Evolutionary conservation across 2,113 vertebrate species (phyloP).

Genomic region (Beaufortia kweichowensis): DNA sequence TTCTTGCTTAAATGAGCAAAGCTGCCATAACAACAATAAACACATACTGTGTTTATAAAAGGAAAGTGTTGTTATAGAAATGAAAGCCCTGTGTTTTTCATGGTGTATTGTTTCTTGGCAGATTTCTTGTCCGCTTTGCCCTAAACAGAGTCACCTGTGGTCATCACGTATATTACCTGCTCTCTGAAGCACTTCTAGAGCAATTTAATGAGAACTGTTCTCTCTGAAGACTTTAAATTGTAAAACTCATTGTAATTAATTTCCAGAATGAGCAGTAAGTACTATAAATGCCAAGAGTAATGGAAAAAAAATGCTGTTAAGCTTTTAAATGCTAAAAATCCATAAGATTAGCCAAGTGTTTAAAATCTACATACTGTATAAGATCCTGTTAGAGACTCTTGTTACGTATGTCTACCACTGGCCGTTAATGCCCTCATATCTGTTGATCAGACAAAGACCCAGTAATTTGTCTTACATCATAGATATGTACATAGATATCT

Average conservation of each 20-base stretch:
- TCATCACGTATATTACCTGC: conserved; percentile 30
- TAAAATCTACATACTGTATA: too few species aligned
- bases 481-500: too few species aligned
- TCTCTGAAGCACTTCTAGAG: conserved; percentile 24
- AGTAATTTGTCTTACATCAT: neutral
- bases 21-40: conserved; percentile 4
- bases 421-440: neutral
- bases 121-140: neutral
- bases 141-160: conserved; percentile 1
- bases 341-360: neutral
- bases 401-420: too few species aligned
- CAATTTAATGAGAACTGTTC: conserved; percentile 14
- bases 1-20: neutral
- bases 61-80: neutral
- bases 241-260: conserved; percentile 32
- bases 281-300: neutral
- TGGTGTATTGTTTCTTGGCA: neutral
- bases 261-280: neutral
- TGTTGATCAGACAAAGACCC: neutral
- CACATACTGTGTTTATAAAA: neutral
- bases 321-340: neutral
- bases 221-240: conserved; percentile 21
- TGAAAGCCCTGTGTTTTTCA: neutral
- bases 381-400: too few species aligned
- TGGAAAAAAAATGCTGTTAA: neutral